Evolutionary conservation across 2,888 invertebrate species (phyloP).

Genomic region (Psylliodes chrysocephalus): DNA sequence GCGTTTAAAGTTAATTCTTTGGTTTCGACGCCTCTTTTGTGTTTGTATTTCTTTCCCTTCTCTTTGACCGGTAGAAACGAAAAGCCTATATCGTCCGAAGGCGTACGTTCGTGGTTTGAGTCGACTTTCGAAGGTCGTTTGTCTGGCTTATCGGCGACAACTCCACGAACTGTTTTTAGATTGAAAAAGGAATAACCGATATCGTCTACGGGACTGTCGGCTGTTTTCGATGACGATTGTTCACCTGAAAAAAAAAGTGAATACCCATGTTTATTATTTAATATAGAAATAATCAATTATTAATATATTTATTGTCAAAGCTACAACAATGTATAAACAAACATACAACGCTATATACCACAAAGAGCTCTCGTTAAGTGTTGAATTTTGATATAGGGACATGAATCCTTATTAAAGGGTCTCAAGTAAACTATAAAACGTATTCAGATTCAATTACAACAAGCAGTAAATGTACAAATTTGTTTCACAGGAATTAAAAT

Average conservation of each 20-base stretch:
- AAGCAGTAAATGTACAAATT: no score
- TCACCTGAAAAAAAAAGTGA: neutral
- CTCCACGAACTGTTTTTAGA: slow-evolving; percentile 10
- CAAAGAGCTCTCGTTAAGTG: no score
- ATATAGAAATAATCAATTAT: no score
- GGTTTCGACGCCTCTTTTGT: slow-evolving; percentile 35
- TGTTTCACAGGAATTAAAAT: no score
- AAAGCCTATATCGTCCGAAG: slow-evolving; percentile 40
- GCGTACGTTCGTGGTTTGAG: slow-evolving; percentile 22
- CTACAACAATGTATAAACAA: no score
- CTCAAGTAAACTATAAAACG: no score
- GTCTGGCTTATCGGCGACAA: slow-evolving; percentile 15
- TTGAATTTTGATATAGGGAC: no score
- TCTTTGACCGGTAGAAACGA: slow-evolving; percentile 51
- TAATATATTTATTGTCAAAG: no score
- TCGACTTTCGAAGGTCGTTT: slow-evolving; percentile 25
- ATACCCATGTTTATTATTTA: no score
- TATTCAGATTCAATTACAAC: no score
- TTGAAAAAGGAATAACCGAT: slow-evolving; percentile 43
- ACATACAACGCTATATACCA: no score
- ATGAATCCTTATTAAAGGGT: no score
- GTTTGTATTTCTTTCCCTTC: slow-evolving; percentile 41
- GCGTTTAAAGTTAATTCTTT: slow-evolving; percentile 37
- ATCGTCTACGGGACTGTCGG: slow-evolving; percentile 24
- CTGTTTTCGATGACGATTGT: neutral